Base-by-base conservation (phyloP, 2,113 vertebrate genomes). In the Antigone vipio region DNA sequence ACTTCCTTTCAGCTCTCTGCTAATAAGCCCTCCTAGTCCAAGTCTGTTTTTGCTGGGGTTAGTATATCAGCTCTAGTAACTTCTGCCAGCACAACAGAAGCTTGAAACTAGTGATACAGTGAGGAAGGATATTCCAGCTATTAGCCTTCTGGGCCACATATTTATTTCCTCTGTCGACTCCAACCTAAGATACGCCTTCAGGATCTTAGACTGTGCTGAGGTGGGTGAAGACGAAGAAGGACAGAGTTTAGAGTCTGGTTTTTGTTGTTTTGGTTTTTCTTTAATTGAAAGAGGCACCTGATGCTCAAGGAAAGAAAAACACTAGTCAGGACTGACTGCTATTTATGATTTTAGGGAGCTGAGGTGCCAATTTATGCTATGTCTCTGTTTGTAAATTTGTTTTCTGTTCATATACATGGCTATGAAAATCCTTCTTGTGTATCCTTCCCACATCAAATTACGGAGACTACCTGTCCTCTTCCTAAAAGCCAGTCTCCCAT, bases 211-310 rank as follows among this genome's bases (percentile, higher is more conserved):
- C 9, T 71, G 38, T 50, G 27, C 19, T 72, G 11, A 21, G 8
- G 18, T 34, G 3, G 21, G 19, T 62, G 50, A 56, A 55, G 30
- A 56, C 23, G n/a, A 55, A 64, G n/a, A 35, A 66, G 12, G 29
- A 35, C 19, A 38, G n/a, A 0, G 2, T 50, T 67, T 63, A 77
- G 15, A 66, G 6, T 23, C 34, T 67, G 11, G 0, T 1, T 47
- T 73, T 44, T 20, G 15, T 17, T 58, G 9, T 6, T 83, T 68
- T 45, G 12, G 2, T 71, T 91, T 59, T 69, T 35, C 7, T 53
- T 91, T 53, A 77, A 30, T 8, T 49, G 15, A 49, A 75, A 74
- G 35, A 83, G 9, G 12, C 14, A 72, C 9, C 9, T 50, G 23
- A 50, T 72, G 11, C 20, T 50, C 29, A 75, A 78, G n/a, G 12